Evolutionary conservation across 92 coral and sea anemone genomes (phyloP).

Genomic region (Scolanthus callimorphus): DNA sequence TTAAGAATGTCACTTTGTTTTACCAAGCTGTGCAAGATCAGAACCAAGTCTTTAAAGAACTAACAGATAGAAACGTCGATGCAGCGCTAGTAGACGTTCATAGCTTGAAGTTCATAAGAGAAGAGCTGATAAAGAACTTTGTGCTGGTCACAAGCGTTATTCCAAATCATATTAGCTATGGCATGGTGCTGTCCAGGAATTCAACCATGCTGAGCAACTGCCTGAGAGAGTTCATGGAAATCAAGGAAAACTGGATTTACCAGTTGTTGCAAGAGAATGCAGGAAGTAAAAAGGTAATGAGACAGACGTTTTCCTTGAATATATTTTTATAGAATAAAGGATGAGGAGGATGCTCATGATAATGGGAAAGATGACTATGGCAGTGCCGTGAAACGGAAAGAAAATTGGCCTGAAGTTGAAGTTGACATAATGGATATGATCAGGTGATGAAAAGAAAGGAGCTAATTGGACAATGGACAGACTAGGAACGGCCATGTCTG

Average conservation of each 20-base stretch:
- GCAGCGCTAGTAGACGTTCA: conserved; percentile 85
- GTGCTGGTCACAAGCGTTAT: conserved; percentile 66
- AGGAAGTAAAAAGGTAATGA: conserved; percentile 79
- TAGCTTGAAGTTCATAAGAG: conserved; percentile 57
- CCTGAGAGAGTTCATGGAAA: conserved; percentile 45
- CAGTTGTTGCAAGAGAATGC: conserved; percentile 53
- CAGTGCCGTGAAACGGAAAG: too few relatives aligned
- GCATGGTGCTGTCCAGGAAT: conserved; percentile 48
- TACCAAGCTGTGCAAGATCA: conserved; percentile 46
- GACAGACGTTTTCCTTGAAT: too few relatives aligned
- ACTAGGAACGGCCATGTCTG: too few relatives aligned
- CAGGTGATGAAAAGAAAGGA: too few relatives aligned
- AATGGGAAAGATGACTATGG: too few relatives aligned
- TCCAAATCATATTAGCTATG: conserved; percentile 62
- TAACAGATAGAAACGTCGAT: conserved; percentile 63
- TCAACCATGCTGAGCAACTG: conserved; percentile 52
- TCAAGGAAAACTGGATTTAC: conserved; percentile 51
- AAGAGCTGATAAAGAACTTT: conserved; percentile 52
- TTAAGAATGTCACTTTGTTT: neutral
- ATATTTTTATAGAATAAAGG: too few relatives aligned
- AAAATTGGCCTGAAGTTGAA: too few relatives aligned
- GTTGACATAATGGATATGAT: too few relatives aligned
- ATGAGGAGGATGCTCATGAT: too few relatives aligned
- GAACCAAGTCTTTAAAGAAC: conserved; percentile 44
- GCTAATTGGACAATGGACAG: too few relatives aligned